Percentiles rank a stretch among this genome's conserved stretches.
These are phyloP conservation scores for Cassiopea xamachana DNA, from an alignment of 30 jellyfish, hydroid and myxozoan genomes.

Conservation along the genomic window DNA sequence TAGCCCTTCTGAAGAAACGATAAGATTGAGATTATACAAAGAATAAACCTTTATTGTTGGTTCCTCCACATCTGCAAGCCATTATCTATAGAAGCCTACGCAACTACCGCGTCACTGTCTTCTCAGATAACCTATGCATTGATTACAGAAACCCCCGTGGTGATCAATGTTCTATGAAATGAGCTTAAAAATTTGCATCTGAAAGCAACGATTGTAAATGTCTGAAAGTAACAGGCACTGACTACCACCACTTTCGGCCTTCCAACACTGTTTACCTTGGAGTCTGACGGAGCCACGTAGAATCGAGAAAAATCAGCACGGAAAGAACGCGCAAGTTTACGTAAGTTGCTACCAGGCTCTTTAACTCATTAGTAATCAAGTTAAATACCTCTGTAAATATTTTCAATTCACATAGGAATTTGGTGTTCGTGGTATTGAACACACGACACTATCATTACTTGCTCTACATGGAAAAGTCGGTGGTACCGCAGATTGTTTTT, in stretches of 20 bases:
- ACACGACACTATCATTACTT: too few relatives aligned
- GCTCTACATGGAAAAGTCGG: too few relatives aligned
- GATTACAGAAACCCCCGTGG: conserved; percentile 24
- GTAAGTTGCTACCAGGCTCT: neutral
- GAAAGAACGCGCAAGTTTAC: neutral
- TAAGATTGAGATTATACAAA: neutral
- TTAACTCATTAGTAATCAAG: neutral
- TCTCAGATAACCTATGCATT: neutral
- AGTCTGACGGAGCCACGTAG: neutral
- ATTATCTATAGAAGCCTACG: too few relatives aligned
- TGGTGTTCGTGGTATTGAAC: too few relatives aligned
- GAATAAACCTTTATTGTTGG: neutral
- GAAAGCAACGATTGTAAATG: neutral
- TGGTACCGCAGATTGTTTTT: too few relatives aligned
- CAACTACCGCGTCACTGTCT: neutral
- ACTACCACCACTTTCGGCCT: neutral
- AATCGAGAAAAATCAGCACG: neutral
- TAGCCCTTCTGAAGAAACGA: neutral
- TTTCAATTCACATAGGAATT: neutral
- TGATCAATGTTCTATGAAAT: conserved; percentile 15
- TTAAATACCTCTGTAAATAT: neutral
- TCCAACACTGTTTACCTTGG: neutral
- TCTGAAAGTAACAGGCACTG: neutral
- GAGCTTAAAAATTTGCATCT: conserved; percentile 3
- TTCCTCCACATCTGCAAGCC: neutral